phyloP scores from a whole-genome alignment of 2,113 vertebrate genomes.

The Oriolus oriolus region DNA sequence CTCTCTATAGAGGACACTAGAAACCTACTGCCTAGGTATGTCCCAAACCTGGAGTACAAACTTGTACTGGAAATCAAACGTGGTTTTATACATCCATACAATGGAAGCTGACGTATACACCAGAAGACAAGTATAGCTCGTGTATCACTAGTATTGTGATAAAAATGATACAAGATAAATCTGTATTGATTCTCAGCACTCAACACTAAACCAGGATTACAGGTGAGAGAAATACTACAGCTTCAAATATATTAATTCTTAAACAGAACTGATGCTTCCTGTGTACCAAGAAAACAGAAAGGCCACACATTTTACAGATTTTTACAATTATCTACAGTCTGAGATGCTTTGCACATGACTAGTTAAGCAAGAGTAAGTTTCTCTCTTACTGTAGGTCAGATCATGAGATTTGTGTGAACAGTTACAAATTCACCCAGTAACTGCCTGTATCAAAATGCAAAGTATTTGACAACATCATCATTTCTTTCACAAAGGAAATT shows the following conservation, averaged over 20 bases:
- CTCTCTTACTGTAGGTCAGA: neutral
- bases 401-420: neutral
- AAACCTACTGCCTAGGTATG: neutral
- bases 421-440: neutral
- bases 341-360: neutral
- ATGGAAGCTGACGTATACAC: neutral
- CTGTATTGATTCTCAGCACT: neutral
- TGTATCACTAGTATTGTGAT: neutral
- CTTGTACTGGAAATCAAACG: neutral
- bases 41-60: neutral
- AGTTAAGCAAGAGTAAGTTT: neutral
- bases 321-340: neutral
- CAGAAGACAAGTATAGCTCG: neutral
- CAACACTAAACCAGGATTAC: neutral
- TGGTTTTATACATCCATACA: neutral
- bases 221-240: neutral
- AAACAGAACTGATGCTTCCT: neutral
- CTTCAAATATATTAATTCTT: neutral
- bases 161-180: neutral
- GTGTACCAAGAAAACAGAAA: neutral
- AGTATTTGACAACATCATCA: neutral
- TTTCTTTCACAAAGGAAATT: neutral
- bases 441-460: neutral
- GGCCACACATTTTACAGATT: neutral
- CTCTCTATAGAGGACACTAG: neutral